A percentile compares a stretch with the other conserved stretches of the same genome.
phyloP scores from a whole-genome alignment of 2,888 invertebrate genomes.

The Teinopalpus imperialis region DNA sequence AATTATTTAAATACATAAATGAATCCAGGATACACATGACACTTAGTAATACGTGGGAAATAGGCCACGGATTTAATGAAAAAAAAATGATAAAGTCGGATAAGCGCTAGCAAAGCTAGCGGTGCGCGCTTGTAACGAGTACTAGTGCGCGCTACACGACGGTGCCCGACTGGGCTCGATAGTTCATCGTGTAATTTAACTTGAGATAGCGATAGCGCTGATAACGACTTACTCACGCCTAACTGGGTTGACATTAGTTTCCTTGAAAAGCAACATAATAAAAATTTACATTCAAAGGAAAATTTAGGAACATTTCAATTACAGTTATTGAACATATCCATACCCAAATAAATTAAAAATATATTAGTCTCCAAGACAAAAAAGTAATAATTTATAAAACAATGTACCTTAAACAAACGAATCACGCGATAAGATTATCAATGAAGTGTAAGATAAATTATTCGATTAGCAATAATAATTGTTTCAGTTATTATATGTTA shows the following conservation, averaged over 20 bases:
- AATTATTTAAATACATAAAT: constrained; percentile 47
- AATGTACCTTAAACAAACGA: constrained; percentile 20
- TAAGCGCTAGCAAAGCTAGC: constrained; percentile 59
- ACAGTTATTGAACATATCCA: too few relatives aligned
- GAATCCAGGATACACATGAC: constrained; percentile 36
- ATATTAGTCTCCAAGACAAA: background rate
- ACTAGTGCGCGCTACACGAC: constrained; percentile 53
- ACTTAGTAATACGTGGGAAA: constrained; percentile 40
- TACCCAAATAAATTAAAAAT: too few relatives aligned
- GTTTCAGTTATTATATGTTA: constrained; percentile 19
- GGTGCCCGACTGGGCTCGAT: constrained; percentile 53
- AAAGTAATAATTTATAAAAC: constrained; percentile 6
- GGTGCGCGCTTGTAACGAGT: constrained; percentile 54
- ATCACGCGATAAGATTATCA: constrained; percentile 24
- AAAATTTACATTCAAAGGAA: too few relatives aligned
- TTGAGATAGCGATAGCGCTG: constrained; percentile 76
- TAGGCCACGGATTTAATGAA: constrained; percentile 46
- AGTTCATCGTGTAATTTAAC: constrained; percentile 70
- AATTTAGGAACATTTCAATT: too few relatives aligned
- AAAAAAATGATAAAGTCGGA: constrained; percentile 58
- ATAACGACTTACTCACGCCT: constrained; percentile 52
- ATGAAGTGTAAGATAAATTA: constrained; percentile 15
- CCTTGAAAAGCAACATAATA: constrained; percentile 15
- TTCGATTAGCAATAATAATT: constrained; percentile 35
- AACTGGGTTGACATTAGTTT: constrained; percentile 30